Base-by-base conservation (phyloP, 1,140 invertebrate species). In the Armadillidium nasatum region DNA sequence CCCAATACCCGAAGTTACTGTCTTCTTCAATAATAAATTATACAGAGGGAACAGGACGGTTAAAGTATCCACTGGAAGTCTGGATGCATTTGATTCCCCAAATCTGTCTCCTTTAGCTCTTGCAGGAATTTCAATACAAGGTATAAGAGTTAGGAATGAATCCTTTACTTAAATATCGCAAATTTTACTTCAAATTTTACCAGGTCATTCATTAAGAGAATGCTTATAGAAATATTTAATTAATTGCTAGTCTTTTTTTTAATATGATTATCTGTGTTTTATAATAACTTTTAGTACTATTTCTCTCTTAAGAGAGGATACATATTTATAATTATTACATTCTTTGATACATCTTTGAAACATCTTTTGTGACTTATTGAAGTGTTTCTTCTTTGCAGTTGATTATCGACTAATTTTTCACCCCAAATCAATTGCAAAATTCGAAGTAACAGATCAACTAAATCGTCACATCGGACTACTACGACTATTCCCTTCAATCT, bases 31-130 rank as follows among this genome's bases (percentile, higher is more conserved):
- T 33, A 91, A 93, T 81, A 91, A 92, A 83, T 86, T 99, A 0
- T 90, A 94, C 82, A 89, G 97, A 45, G 97, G 96, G 2, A 99
- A 98, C 86, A 88, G 95, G 78, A 92, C 92, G 0, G 90, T 90
- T 4, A 99, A 99, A 86, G 85, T 90, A 0, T 94, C 93, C 75
- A 89, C 92, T 0, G 89, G 88, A 46, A 88, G 90, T 19, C 89
- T 99, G 70, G 90, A 92, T 80, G 96, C 97, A 0, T 99, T 99
- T 83, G 87, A 91, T 79, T 95, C 94, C 0, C 96, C 94, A 0
- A 99, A 99, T 85, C 90, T 91, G 82, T 84, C 88, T 2, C 90
- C 93, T 0, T 83, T 99, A n/a, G 96, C 92, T 0, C 88, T 88
- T 66, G 89, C 94, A 46, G 95, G 94, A 9, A 91, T 94, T 44